Conservation (phyloP, 64 coral and sea anemone genomes). For the Stylophora pistillata region DNA sequence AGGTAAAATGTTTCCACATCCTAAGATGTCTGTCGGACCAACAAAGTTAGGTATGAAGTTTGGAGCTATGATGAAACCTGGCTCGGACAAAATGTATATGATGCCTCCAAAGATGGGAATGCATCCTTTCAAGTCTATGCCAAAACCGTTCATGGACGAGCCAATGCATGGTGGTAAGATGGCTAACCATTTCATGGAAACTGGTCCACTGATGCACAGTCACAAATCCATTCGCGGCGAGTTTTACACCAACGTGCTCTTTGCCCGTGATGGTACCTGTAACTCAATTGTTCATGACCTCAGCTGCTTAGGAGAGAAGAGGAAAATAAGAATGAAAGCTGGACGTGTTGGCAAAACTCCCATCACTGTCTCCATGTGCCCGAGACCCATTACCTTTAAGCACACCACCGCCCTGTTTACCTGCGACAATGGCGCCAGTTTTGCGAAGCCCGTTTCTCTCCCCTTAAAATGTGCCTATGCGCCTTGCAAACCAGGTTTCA, state of each 20-base stretch:
- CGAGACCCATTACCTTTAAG: conserved; percentile 7
- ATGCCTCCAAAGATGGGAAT: neutral
- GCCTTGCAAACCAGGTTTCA: conserved; percentile 46
- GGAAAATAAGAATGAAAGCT: neutral
- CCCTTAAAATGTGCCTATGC: conserved; percentile 51
- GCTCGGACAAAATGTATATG: neutral
- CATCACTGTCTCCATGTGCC: conserved; percentile 53
- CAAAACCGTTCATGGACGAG: neutral
- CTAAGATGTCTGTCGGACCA: neutral
- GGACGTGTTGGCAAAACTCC: conserved; percentile 56
- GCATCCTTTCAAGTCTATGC: neutral
- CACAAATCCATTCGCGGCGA: conserved; percentile 10
- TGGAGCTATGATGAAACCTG: neutral
- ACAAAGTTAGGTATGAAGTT: neutral
- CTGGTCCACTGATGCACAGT: conserved; percentile 6
- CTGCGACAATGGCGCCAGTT: conserved; percentile 43
- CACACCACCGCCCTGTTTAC: conserved; percentile 35
- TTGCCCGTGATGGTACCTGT: conserved; percentile 32
- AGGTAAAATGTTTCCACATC: neutral
- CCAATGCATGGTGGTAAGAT: no score
- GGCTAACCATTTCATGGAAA: neutral
- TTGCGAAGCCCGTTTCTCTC: neutral
- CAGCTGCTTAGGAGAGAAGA: conserved; percentile 48
- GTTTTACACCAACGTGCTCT: conserved; percentile 57
- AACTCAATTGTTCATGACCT: conserved; percentile 42